Conservation (phyloP, 2,113 vertebrate genomes). For the Silurus asotus region DNA sequence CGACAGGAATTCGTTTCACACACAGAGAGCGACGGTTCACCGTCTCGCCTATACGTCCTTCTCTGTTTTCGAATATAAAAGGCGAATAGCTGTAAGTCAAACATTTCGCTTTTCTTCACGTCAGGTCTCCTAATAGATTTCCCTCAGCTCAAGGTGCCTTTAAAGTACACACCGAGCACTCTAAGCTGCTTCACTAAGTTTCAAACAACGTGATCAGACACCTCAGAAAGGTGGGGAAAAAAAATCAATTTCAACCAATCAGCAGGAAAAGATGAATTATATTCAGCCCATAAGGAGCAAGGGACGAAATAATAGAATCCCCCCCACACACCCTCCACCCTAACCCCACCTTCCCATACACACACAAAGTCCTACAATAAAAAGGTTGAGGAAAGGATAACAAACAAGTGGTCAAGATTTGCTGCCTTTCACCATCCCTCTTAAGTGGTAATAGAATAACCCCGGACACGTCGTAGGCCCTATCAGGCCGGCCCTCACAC, state of each 20-base stretch:
- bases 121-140: conserved; percentile 26
- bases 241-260: conserved; percentile 76
- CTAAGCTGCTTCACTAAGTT: conserved; percentile 22
- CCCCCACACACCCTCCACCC: conserved; percentile 52
- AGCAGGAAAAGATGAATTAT: conserved; percentile 86
- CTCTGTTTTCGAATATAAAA: conserved; percentile 3
- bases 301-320: conserved; percentile 86
- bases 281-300: conserved; percentile 80
- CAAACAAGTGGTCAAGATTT: conserved; percentile 89
- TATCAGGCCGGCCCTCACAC: conserved; percentile 97
- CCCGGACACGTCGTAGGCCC: conserved; percentile 90
- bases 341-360: not conserved
- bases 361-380: conserved; percentile 62
- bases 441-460: conserved; percentile 99
- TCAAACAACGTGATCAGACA: conserved; percentile 48
- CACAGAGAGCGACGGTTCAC: not conserved
- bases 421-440: conserved; percentile 97
- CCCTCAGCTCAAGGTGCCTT: conserved; percentile 29
- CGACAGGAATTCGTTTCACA: not conserved
- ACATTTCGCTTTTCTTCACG: conserved; percentile 26
- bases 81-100: conserved; percentile 24
- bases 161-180: conserved; percentile 1
- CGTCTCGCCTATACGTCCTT: not conserved
- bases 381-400: conserved; percentile 79
- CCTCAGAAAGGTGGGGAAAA: conserved; percentile 57